phyloP scores from a whole-genome alignment of 2,797 vertebrate species.

The Hirundo rustica region DNA sequence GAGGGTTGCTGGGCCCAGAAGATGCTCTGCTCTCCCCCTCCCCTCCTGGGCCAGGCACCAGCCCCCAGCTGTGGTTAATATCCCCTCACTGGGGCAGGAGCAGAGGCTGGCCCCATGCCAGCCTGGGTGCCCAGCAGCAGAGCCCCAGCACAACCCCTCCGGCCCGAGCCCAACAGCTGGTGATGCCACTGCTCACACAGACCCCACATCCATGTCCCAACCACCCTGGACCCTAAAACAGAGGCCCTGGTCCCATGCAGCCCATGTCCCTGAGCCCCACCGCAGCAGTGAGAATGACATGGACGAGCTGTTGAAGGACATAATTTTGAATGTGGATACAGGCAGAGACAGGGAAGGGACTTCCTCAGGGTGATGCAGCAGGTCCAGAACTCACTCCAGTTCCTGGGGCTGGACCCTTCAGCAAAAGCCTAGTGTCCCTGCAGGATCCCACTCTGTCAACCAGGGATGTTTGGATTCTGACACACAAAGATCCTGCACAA shows the following conservation, averaged over 20 bases:
- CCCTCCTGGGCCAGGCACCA: background rate
- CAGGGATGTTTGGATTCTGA: background rate
- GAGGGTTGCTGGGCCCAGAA: background rate
- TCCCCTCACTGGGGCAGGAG: background rate
- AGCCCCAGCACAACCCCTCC: background rate
- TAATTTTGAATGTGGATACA: background rate
- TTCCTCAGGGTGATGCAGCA: background rate
- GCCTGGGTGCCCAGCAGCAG: background rate
- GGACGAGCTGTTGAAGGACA: rapidly evolving
- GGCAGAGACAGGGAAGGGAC: background rate
- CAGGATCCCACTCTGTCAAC: background rate
- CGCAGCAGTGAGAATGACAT: background rate
- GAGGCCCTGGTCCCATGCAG: background rate
- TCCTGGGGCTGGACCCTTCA: background rate
- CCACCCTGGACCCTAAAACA: background rate
- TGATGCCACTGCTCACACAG: background rate
- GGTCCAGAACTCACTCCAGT: background rate
- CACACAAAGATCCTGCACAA: background rate
- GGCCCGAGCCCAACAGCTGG: rapidly evolving
- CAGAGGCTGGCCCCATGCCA: rapidly evolving
- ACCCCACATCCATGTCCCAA: rapidly evolving
- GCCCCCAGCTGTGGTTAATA: background rate
- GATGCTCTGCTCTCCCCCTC: background rate
- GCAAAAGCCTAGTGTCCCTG: background rate
- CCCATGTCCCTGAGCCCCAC: rapidly evolving